Percentiles rank a stretch among this genome's conserved stretches.
These are phyloP conservation scores for Smittia aterrima DNA, from an alignment of 2,888 invertebrate genomes.

Conservation along the genomic window DNA sequence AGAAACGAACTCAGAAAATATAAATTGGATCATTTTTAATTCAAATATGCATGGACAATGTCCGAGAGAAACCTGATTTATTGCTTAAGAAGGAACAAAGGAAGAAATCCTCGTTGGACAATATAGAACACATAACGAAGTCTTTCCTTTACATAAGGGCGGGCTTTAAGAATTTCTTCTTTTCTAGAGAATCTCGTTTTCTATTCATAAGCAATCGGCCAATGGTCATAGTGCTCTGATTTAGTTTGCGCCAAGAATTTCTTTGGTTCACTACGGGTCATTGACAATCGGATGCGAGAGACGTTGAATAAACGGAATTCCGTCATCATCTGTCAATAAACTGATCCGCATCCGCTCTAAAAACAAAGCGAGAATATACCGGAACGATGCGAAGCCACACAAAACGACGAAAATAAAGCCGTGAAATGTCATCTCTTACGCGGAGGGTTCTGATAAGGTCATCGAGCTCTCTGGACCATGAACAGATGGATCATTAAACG, in stretches of 20 bases:
- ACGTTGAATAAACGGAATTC: constrained; percentile 24
- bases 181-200: background rate
- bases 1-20: background rate
- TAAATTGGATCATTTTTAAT: constrained; percentile 34
- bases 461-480: constrained; percentile 26
- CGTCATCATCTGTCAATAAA: constrained; percentile 37
- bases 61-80: constrained; percentile 16
- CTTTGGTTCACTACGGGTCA: constrained; percentile 6
- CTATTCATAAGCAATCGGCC: background rate
- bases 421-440: background rate
- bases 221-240: constrained; percentile 36
- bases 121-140: background rate
- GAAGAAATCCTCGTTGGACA: background rate
- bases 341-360: constrained; percentile 26
- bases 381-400: constrained; percentile 34
- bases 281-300: background rate
- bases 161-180: background rate
- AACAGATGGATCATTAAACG: constrained; percentile 33
- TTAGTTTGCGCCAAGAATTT: constrained; percentile 31
- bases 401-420: background rate
- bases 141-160: background rate
- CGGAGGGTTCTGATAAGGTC: constrained; percentile 17
- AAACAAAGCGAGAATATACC: constrained; percentile 7
- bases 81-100: background rate
- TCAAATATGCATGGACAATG: background rate